Conservation (phyloP, 2,888 invertebrate species). For the Tortrix viridana region DNA sequence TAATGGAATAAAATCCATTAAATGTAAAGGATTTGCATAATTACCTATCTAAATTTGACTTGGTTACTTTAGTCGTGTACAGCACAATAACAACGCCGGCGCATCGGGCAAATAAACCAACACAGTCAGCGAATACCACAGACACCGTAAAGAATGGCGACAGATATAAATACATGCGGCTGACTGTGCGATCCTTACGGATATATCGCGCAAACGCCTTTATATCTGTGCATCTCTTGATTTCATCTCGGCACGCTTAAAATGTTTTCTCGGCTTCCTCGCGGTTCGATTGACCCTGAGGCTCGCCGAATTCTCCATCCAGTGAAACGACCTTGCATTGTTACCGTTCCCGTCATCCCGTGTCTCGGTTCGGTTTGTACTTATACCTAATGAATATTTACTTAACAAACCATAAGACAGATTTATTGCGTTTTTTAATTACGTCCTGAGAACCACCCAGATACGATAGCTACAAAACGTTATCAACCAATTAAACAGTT, state of each 20-base stretch:
- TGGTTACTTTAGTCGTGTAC: constrained; percentile 1
- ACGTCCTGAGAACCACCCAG: too few species aligned
- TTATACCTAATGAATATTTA: constrained; percentile 49
- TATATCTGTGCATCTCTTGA: constrained; percentile 45
- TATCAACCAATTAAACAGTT: too few species aligned
- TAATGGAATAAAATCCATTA: background rate
- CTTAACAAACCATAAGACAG: constrained; percentile 45
- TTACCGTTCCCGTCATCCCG: constrained; percentile 52
- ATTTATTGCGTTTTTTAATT: background rate
- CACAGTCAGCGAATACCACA: constrained; percentile 69
- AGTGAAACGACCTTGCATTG: constrained; percentile 68
- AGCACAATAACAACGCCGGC: constrained; percentile 9
- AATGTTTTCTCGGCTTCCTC: constrained; percentile 26
- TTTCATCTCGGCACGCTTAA: constrained; percentile 12
- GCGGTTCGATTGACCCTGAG: constrained; percentile 46
- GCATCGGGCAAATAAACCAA: constrained; percentile 67
- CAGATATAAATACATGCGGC: constrained; percentile 67
- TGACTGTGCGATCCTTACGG: constrained; percentile 57
- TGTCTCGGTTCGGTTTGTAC: constrained; percentile 46
- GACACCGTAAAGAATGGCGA: constrained; percentile 61
- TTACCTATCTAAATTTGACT: constrained; percentile 4
- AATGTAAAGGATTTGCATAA: background rate
- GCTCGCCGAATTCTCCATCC: constrained; percentile 54
- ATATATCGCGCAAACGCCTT: constrained; percentile 63
- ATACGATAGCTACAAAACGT: too few species aligned